Evolutionary conservation across 2,113 vertebrate genomes (phyloP), one percentile per base, ranked within the genome.

Genomic region (Pseudopipra pipra): DNA sequence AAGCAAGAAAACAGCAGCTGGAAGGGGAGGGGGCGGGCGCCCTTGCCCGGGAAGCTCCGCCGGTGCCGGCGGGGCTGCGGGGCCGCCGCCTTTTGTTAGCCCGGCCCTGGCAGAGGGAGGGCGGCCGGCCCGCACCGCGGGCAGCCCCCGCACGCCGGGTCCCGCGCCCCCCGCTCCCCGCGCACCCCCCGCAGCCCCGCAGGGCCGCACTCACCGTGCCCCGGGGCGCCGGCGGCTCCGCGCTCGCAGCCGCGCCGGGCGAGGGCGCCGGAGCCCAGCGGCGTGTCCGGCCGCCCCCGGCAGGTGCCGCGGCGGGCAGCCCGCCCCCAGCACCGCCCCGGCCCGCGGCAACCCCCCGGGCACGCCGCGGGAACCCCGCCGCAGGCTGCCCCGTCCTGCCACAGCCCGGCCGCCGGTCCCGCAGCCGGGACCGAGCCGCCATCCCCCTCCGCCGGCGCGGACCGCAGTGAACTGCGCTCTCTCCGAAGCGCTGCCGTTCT

Each of bases 121-220:
- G 14, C 43, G 12, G 33, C 44, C 10, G 71, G 39, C 54, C 24
- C 46, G 12, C 77, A 28, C 6, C 37, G 19, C 56, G 5, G 6
- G 30, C 62, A 56, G 35, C 6, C 11, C 44, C 72, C 22, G 31
- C 47, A 23, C 27, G 44, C 31, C 70, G 30, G 46, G 3, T n/a
- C 31, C 16, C 39, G 44, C 5, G 21, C 58, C 5, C 11, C 9
- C 3, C n/a, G 4, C 44, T 13, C 46, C 28, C 35, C 12, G 25
- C 30, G 33, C 15, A 37, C 17, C 6, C 77, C 23, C 47, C 55
- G 47, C 74, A 41, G 61, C 61, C 17, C 51, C 51, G 23, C 58
- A 47, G 47, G 55, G n/a, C 51, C 17, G 37, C 65, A 37, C 97
- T 97, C 96, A 97, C 97, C 96, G 71, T 21, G 51, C 51, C 70